Conservation (phyloP, 1,140 invertebrate species). For the Pachyrhynchus sulphureomaculatus region DNA sequence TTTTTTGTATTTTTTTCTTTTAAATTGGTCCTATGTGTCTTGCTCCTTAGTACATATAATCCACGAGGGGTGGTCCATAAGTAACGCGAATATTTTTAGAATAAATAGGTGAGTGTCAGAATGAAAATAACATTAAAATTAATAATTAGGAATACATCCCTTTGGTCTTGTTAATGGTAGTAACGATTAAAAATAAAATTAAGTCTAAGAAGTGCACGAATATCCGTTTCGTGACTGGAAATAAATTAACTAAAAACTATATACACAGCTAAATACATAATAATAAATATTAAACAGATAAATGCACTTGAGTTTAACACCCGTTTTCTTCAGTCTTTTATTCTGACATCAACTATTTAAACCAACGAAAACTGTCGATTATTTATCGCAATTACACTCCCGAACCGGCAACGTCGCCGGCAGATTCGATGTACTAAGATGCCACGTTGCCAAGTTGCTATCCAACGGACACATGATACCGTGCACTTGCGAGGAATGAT, state of each 20-base stretch:
- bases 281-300: background rate
- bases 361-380: conserved; percentile 8
- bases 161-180: background rate
- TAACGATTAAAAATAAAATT: no score
- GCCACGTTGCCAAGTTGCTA: conserved; percentile 18
- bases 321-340: conserved; percentile 1
- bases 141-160: background rate
- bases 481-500: conserved; percentile 35
- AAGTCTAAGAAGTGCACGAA: no score
- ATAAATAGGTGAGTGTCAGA: conserved; percentile 8
- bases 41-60: conserved; percentile 19
- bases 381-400: background rate
- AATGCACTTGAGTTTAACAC: background rate
- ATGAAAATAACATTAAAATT: background rate
- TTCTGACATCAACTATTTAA: conserved; percentile 22
- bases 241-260: no score
- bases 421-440: conserved; percentile 24
- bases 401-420: conserved; percentile 6
- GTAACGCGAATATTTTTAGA: background rate
- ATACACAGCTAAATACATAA: background rate
- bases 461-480: conserved; percentile 1
- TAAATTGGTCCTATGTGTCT: conserved; percentile 26
- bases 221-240: no score
- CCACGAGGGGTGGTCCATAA: background rate
- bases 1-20: conserved; percentile 18